Evolutionary conservation across 2,797 vertebrate species (phyloP), one percentile per base, ranked within the genome.

Genomic region (Steatocranus sp.): DNA sequence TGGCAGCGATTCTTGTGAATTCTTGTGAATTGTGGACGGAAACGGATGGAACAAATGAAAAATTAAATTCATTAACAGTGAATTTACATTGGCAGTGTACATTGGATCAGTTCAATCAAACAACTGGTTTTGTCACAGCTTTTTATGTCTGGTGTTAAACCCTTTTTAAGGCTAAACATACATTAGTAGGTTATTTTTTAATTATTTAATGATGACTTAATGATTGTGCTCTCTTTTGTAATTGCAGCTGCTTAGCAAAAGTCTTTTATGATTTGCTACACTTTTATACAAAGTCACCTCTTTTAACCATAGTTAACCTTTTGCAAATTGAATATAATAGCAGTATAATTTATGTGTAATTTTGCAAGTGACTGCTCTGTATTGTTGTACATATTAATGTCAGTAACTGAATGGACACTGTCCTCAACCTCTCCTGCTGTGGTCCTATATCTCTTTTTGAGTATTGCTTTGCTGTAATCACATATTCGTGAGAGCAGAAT

Each of bases 401-500:
- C 41, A 48, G 9, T 48, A 73, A 73, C 6, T 18, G 41, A 48
- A 73, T 73, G 66, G 41, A 73, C 41, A 46, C 25, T 30, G 23
- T 18, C 6, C 41, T 30, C 25, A 48, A 73, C 68, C 41, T 73
- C 17, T 73, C 43, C 68, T 14, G 25, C 25, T 48, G 43, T 73
- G 43, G 43, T 48, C 68, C 6, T 11, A 25, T 36, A 5, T 51
- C 48, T 73, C 48, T 17, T 53, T 78, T 61, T 6, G 20, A 41
- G 9, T 20, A 8, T 74, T 79, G 11, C 73, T 79, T 38, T 51
- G 77, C 14, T 82, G 53, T 75, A 79, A 86, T 85, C 77, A 61
- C 88, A 76, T 25, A 78, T 82, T 82, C 63, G 51, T 85, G 41
- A 30, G 41, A 73, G 41, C 41, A 48, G 85, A 91, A 88, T 86